phyloP scores from a whole-genome alignment of 1,140 invertebrate genomes.

The Chrysopa pallens region DNA sequence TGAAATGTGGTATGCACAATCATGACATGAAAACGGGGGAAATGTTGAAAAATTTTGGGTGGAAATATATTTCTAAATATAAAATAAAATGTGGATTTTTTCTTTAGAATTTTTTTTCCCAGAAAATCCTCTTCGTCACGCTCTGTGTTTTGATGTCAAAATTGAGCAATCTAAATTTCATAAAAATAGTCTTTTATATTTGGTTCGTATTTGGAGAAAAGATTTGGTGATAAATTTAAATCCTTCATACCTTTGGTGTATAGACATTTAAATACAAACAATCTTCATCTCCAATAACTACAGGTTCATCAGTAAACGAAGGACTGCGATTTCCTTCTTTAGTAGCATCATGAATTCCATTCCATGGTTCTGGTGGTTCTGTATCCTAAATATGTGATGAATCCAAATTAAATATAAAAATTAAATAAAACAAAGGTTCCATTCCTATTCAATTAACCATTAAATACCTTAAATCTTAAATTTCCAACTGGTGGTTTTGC shows the following conservation, averaged over 20 bases:
- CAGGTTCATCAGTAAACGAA: constrained; percentile 12
- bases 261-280: constrained; percentile 20
- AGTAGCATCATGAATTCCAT: constrained; percentile 28
- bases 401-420: neutral
- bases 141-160: too few relatives aligned
- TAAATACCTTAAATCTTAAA: constrained; percentile 35
- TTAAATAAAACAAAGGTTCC: neutral
- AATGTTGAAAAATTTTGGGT: too few relatives aligned
- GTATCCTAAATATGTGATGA: constrained; percentile 28
- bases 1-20: too few relatives aligned
- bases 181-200: too few relatives aligned
- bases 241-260: constrained; percentile 16
- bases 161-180: too few relatives aligned
- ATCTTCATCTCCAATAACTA: constrained; percentile 24
- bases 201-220: too few relatives aligned
- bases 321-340: constrained; percentile 30
- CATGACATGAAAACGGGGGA: too few relatives aligned
- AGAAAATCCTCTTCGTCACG: constrained; percentile 11
- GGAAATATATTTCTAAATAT: too few relatives aligned
- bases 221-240: too few relatives aligned
- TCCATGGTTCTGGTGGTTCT: constrained; percentile 31
- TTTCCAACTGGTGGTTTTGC: constrained; percentile 48
- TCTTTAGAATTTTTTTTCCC: too few relatives aligned
- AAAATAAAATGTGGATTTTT: too few relatives aligned
- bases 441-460: neutral